Evolutionary conservation across 2,888 invertebrate species (phyloP), one percentile per base, ranked within the genome.

Genomic region (Pachycephus smyrnensis): DNA sequence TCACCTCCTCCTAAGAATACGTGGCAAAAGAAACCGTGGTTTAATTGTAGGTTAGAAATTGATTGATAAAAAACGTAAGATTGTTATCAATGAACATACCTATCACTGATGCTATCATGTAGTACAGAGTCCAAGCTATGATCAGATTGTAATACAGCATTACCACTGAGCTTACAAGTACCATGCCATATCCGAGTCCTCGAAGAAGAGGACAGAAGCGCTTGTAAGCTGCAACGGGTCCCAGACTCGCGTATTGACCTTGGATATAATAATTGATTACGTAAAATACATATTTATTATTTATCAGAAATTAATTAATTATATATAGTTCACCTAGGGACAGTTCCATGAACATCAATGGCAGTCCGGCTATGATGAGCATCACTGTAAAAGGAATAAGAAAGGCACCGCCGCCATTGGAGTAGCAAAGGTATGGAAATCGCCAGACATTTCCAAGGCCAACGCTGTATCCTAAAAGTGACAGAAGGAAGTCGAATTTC

Each of bases 281-380:
- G 55, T 69, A 12, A 71, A 23, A 2, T 1, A 12, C 30, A 4
- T 31, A 15, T 71, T 31, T 15, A 69, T 71, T 31, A 33, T 12
- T 71, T 33, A 15, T 12, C n/a, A 32, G 6, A 31, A 33, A 71
- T 31, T 12, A 69, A 69, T 11, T 0, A 71, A 55, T 55, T 9
- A 55, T 15, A 23, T 23, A 23, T 23, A 31, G 1, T 82, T 83
- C 81, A 90, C 91, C 97, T 81, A 97, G 94, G 0, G 96, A 95
- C n/a, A 96, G 92, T 90, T 97, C 97, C 95, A 96, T 95, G 88
- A 96, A 96, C 94, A 97, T 96, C 11, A 97, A 93, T 36, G 97
- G 97, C 77, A 97, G 92, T 11, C 96, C 96, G 77, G 96, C 96
- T 85, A 96, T 94, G 84, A 97, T 93, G 82, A 97, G 93, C 95